Percentiles rank a stretch among this genome's conserved stretches.
Conservation (phyloP, 1,140 invertebrate genomes). For the Euglossa dilemma region DNA sequence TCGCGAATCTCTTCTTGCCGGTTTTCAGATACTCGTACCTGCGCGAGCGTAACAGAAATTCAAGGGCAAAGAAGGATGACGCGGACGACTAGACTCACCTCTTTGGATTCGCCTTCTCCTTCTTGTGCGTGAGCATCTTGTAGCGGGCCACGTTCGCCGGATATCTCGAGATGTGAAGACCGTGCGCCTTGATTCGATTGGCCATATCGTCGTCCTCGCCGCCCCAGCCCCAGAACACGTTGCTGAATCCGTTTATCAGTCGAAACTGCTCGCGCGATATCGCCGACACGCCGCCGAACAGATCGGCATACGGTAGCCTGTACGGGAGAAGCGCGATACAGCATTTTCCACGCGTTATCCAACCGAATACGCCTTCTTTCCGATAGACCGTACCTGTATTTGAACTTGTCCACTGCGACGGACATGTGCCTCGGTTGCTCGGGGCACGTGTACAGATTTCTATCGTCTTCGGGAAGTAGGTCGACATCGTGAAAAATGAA, state of each 20-base stretch:
- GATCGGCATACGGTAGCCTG: conserved; percentile 93
- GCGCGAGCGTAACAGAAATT: background rate
- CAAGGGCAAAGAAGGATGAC: background rate
- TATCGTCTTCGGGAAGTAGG: conserved; percentile 94
- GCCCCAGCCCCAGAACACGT: conserved; percentile 96
- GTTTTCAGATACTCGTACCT: conserved; percentile 93
- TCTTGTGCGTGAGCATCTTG: conserved; percentile 94
- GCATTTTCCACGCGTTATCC: too few relatives aligned
- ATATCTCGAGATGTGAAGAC: conserved; percentile 93
- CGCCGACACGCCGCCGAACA: conserved; percentile 95
- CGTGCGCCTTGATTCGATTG: conserved; percentile 90
- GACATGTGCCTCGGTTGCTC: conserved; percentile 97
- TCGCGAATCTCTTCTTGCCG: conserved; percentile 91
- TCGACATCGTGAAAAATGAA: conserved; percentile 99
- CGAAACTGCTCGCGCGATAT: conserved; percentile 91
- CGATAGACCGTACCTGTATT: conserved; percentile 90
- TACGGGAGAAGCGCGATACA: too few relatives aligned
- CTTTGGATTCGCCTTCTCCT: conserved; percentile 94
- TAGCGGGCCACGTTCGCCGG: conserved; percentile 93
- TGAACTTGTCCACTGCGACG: conserved; percentile 94
- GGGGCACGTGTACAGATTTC: conserved; percentile 95
- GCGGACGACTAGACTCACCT: conserved; percentile 87
- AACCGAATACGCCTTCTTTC: too few relatives aligned
- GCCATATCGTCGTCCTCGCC: conserved; percentile 97
- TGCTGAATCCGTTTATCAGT: conserved; percentile 94